A percentile compares a stretch with the other conserved stretches of the same genome.
phyloP scores from a whole-genome alignment of 2,113 vertebrate species.

The Castor canadensis region DNA sequence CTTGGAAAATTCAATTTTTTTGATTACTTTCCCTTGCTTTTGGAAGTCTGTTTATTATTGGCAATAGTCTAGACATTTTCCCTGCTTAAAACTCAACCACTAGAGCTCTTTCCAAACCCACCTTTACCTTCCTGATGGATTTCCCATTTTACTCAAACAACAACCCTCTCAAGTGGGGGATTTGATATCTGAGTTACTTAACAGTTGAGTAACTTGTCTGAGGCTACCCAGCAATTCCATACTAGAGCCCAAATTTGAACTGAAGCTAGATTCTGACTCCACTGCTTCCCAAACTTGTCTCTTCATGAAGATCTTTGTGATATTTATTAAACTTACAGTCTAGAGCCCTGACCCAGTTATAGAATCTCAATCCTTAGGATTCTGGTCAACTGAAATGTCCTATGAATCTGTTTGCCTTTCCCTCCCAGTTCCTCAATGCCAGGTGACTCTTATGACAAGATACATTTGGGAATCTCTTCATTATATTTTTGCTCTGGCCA shows the following conservation, averaged over 20 bases:
- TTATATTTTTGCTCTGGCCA: background rate
- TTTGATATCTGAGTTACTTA: background rate
- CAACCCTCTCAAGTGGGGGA: no score
- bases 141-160: no score
- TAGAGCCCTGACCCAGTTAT: background rate
- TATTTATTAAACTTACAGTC: background rate
- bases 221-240: background rate
- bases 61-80: background rate
- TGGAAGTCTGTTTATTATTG: constrained; percentile 19
- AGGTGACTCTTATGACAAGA: background rate
- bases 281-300: background rate
- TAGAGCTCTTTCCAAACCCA: constrained; percentile 1
- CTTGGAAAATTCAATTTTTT: constrained; percentile 18
- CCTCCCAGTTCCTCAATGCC: background rate
- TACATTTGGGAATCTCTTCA: background rate
- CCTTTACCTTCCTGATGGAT: background rate
- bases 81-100: background rate
- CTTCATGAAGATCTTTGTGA: background rate
- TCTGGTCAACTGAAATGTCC: background rate
- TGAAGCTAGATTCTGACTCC: background rate
- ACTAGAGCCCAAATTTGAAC: background rate
- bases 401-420: background rate
- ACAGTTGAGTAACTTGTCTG: background rate
- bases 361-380: background rate
- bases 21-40: background rate